Percentiles rank a stretch among this genome's conserved stretches.
Conservation (phyloP, 2,113 vertebrate species). For the Rhabdomys dilectus region DNA sequence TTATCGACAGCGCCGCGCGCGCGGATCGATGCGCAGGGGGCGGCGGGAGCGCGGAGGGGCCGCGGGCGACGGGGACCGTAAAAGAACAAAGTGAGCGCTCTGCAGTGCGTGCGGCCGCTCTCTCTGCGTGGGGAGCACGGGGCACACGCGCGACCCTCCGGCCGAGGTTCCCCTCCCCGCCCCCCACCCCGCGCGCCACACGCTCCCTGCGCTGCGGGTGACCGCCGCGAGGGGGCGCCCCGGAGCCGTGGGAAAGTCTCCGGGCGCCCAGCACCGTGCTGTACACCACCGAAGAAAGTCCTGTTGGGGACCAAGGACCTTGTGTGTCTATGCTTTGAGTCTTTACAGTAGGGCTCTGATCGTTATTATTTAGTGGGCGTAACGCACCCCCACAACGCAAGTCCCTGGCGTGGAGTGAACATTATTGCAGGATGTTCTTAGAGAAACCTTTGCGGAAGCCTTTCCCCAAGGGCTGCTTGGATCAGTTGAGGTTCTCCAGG, state of each 20-base stretch:
- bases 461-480: not conserved
- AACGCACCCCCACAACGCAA: not conserved
- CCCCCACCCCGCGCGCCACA: not conserved
- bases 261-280: not conserved
- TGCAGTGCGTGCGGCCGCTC: slow-evolving; percentile 12
- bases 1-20: slow-evolving; percentile 95
- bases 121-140: slow-evolving; percentile 42
- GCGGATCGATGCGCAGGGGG: slow-evolving; percentile 89
- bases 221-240: slow-evolving; percentile 71
- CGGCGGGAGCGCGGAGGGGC: slow-evolving; percentile 61
- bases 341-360: not conserved
- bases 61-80: slow-evolving; percentile 29
- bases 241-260: slow-evolving; percentile 66
- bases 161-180: not conserved
- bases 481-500: not conserved
- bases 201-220: not conserved
- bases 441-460: not conserved
- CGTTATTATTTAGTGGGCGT: not conserved
- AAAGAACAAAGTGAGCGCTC: slow-evolving; percentile 80
- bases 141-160: slow-evolving; percentile 59
- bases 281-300: too few species aligned
- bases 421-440: not conserved
- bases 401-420: not conserved
- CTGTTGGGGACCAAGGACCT: too few species aligned
- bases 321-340: not conserved